phyloP scores from a whole-genome alignment of 2,113 vertebrate genomes.

The Cinclus mexicanus region DNA sequence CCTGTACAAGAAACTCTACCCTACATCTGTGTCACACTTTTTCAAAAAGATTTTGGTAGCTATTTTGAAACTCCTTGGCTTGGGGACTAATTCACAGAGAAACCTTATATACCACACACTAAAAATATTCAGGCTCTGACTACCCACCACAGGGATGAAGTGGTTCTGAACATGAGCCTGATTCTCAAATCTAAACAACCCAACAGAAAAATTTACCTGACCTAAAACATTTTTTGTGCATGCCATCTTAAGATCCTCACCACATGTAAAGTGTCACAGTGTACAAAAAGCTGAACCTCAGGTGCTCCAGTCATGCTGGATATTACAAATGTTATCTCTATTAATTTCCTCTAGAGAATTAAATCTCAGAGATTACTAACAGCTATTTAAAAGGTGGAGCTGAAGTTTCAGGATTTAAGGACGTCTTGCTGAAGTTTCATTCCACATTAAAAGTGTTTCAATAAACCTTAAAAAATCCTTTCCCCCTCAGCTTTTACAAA shows the following conservation, averaged over 20 bases:
- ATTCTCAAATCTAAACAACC: background rate
- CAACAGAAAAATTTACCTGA: background rate
- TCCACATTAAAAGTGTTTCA: background rate
- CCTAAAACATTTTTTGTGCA: background rate
- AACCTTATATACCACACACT: background rate
- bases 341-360: background rate
- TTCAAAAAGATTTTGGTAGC: background rate
- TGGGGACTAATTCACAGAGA: background rate
- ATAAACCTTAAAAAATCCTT: background rate
- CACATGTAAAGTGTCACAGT: background rate
- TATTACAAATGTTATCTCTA: background rate
- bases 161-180: background rate
- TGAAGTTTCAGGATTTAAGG: background rate
- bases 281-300: background rate
- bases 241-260: background rate
- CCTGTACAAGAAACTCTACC: background rate
- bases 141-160: background rate
- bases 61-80: background rate
- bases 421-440: background rate
- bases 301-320: background rate
- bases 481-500: background rate
- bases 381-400: background rate
- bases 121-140: background rate
- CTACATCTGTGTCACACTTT: background rate
- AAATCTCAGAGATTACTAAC: background rate